Evolutionary conservation across 2,888 invertebrate species (phyloP), one percentile per base, ranked within the genome.

Genomic region (Andrena bucephala): DNA sequence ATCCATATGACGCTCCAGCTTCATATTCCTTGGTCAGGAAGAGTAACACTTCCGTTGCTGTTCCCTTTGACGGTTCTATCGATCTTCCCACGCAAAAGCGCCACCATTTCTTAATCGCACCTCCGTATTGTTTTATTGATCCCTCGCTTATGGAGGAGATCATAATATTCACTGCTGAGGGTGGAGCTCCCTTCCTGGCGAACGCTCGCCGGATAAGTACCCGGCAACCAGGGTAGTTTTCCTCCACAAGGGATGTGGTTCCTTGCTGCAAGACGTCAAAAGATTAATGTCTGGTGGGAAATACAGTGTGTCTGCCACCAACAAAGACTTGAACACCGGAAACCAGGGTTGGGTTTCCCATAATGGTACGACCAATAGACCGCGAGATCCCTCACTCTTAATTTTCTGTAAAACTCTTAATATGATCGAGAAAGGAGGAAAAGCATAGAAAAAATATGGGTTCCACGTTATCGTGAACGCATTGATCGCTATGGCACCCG

Each of bases 171-270:
- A 59, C 1, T 10, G 57, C 5, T 57, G 29, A 57, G 20, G 13
- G 8, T 4, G 57, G 57, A 5, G 29, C 16, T 13, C 48, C 59
- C 42, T 16, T 75, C 16, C 0, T 16, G 33, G 10, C 13, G 52
- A 48, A 75, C 0, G 60, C 74, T 48, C 33, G 42, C 10, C 31
- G 4, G 52, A 62, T 48, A 42, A 75, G 29, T 50, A 33, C 20
- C 50, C 67, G 24, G 50, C 66, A 42, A 75, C 67, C 67, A 75
- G 67, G 67, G 74, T 48, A 60, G 59, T 20, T 8, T 75, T 57
- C 2, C 3, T 4, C 60, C 67, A 48, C 2, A 75, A 24, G 2
- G 59, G 67, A 8, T 60, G 50, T 4, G n/a, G n/a, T n/a, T n/a
- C n/a, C n/a, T n/a, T n/a, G n/a, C n/a, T n/a, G n/a, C n/a, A n/a